Evolutionary conservation across 2,113 vertebrate species (phyloP).

Genomic region (Gallinago undulata): DNA sequence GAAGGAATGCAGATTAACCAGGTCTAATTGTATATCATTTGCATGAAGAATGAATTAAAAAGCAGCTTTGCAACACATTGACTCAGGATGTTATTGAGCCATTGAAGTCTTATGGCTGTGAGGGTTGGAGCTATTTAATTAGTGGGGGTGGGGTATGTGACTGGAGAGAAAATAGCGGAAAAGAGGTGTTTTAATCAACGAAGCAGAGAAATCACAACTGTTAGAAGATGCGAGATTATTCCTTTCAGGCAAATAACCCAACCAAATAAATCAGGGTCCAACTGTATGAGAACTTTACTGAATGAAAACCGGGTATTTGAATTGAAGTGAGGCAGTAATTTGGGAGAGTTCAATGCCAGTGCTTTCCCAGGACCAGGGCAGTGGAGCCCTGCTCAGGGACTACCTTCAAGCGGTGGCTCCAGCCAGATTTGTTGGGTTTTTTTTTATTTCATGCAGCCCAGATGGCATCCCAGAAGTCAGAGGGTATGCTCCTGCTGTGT

Average conservation of each 20-base stretch:
- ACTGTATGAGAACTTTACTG: constrained; percentile 50
- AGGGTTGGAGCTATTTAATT: constrained; percentile 65
- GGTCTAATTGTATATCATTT: constrained; percentile 74
- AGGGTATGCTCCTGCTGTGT: background rate
- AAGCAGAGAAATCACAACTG: constrained; percentile 61
- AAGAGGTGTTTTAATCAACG: constrained; percentile 61
- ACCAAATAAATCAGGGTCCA: constrained; percentile 34
- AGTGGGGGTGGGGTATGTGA: constrained; percentile 57
- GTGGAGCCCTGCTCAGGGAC: background rate
- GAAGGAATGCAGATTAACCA: constrained; percentile 71
- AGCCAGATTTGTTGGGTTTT: background rate
- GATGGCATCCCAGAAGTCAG: background rate
- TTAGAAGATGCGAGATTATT: constrained; percentile 35
- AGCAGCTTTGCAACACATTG: constrained; percentile 70
- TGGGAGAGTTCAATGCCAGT: background rate
- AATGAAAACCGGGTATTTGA: constrained; percentile 26
- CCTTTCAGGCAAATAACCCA: constrained; percentile 53
- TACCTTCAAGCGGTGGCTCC: background rate
- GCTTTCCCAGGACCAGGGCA: constrained; percentile 11
- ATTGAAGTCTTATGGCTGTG: constrained; percentile 62
- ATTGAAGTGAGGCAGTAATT: background rate
- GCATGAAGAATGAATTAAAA: constrained; percentile 73
- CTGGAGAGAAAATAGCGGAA: constrained; percentile 45
- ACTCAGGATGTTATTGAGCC: constrained; percentile 66
- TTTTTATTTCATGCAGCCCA: background rate